These are phyloP conservation scores for Bos taurus DNA, from an alignment of 2,113 vertebrate genomes.

Conservation along the genomic window ARS-UCD2.0 NC_037344.1:7648501-7649000, in stretches of 20 bases:
- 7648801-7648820: neutral
- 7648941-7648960: neutral
- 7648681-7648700: neutral
- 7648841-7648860: neutral
- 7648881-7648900: neutral
- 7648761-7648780: neutral
- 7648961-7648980: neutral
- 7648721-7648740: neutral
- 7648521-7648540: neutral
- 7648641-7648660: neutral
- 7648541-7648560: neutral
- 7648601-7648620: neutral
- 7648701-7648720: neutral
- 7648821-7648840: neutral
- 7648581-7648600: neutral
- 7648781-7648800: neutral
- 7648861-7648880: neutral
- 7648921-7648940: neutral
- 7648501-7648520: neutral
- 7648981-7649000: neutral
- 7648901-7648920: neutral
- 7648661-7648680: neutral
- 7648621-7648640: neutral
- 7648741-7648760: accelerated
- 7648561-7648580: neutral